Base-by-base conservation (phyloP, 2,888 invertebrate species). In the Oscheius sp. region DNA sequence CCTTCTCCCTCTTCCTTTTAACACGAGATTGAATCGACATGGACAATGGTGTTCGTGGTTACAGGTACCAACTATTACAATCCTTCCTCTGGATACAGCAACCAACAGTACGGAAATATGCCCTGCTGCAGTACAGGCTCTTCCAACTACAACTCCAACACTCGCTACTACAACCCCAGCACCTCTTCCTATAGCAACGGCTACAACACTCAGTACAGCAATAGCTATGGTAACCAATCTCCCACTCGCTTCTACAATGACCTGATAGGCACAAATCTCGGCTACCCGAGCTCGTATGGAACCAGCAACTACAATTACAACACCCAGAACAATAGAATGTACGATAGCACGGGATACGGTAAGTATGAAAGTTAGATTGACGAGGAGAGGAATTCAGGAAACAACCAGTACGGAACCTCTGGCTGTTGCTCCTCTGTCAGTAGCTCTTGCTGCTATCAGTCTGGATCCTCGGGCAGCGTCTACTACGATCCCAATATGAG, bases 371-470 rank as follows among this genome's bases (percentile, higher is more conserved):
- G 11, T 29, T 21, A 21, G 21, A 53, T 21, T 4, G 11, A 53
- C 3, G 4, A 9, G 53, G 53, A 4, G 29, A 63, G 5, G 5
- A 21, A 29, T 51, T 50, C 35, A 53, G 68, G 65, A 42, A 55
- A 55, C 35, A 58, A 48, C 33, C 21, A 65, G 11, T 35, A 29
- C 35, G 70, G 70, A 37, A 58, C n/a, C 13, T 70, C 70, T 29
- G 33, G 58, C 5, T 81, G 80, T 58, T 81, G 80, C 63, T 79
- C 79, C 0, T 76, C 78, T 70, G 76, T 76, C 11, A 71, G 71
- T 51, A 77, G 79, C 53, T 76, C 79, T 13, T 81, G 80, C 59
- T 81, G 80, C 47, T 81, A 81, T 48, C 80, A 81, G 58, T 76
- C 75, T 9, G 62, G 70, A 13, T 33, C 58, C 1, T 70, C 70